Conservation (phyloP, 2,888 invertebrate genomes). For the Entomobrya multifasciata region DNA sequence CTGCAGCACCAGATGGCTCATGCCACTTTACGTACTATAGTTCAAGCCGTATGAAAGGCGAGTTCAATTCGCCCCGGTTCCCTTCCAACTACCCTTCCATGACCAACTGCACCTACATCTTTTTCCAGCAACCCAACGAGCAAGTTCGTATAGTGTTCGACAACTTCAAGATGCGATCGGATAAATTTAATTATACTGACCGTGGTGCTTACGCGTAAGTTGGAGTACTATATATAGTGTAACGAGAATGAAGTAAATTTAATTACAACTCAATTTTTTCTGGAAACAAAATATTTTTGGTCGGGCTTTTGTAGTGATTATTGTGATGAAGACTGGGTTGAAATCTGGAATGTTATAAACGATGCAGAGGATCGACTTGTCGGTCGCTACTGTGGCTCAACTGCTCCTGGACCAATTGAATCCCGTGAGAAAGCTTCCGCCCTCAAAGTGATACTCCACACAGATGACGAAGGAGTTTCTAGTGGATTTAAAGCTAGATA, state of each 20-base stretch:
- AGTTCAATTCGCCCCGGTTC: conserved; percentile 97
- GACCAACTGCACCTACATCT: conserved; percentile 96
- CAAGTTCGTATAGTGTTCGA: conserved; percentile 95
- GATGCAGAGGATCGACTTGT: conserved; percentile 91
- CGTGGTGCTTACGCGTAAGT: conserved; percentile 87
- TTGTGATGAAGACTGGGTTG: conserved; percentile 96
- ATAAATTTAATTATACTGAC: conserved; percentile 88
- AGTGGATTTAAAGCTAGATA: conserved; percentile 98
- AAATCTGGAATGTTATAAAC: conserved; percentile 93
- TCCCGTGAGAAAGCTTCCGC: conserved; percentile 94
- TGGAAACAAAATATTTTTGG: conserved; percentile 9
- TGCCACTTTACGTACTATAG: conserved; percentile 96
- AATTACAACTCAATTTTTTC: background rate
- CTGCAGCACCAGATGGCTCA: conserved; percentile 93
- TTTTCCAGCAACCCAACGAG: conserved; percentile 90
- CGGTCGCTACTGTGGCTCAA: conserved; percentile 94
- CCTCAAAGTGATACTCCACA: conserved; percentile 93
- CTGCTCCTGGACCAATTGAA: conserved; percentile 93
- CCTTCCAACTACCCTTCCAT: conserved; percentile 98
- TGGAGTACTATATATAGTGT: conserved; percentile 8
- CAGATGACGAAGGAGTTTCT: conserved; percentile 92
- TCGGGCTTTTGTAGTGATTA: conserved; percentile 60
- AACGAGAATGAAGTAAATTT: background rate
- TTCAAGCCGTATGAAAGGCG: conserved; percentile 91
- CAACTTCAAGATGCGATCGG: conserved; percentile 93